Evolutionary conservation across 2,797 vertebrate species (phyloP).

Genomic region (Pogonophryne albipinna): DNA sequence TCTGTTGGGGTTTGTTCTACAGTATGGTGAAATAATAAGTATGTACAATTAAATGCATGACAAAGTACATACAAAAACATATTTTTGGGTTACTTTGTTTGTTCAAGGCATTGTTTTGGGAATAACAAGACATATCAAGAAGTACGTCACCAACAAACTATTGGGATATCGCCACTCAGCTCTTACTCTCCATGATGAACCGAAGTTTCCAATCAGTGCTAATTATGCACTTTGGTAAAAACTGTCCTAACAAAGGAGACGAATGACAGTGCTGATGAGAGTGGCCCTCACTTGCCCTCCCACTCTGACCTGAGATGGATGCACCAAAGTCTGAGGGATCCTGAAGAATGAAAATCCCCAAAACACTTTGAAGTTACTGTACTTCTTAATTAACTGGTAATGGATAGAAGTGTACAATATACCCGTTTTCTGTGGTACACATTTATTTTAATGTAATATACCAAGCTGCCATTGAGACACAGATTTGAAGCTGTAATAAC

Average conservation of each 20-base stretch:
- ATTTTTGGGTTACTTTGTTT: conserved; percentile 20
- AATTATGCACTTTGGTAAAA: conserved; percentile 63
- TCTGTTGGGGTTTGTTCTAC: conserved; percentile 1
- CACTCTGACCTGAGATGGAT: conserved; percentile 58
- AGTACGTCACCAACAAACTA: conserved; percentile 24
- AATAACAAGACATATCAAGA: conserved; percentile 32
- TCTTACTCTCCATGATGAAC: conserved; percentile 54
- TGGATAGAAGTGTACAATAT: conserved; percentile 7
- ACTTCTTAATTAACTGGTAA: conserved; percentile 18
- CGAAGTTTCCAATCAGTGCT: conserved; percentile 71
- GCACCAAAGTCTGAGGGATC: conserved; percentile 22
- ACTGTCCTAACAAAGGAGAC: conserved; percentile 80
- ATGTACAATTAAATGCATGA: conserved; percentile 30
- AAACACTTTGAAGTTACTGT: conserved; percentile 31
- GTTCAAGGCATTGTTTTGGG: conserved; percentile 15
- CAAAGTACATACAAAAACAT: conserved; percentile 25
- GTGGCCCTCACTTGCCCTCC: conserved; percentile 66
- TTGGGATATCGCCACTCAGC: conserved; percentile 37
- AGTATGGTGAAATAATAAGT: conserved; percentile 18
- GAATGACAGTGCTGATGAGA: conserved; percentile 73
- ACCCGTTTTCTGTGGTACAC: conserved; percentile 28
- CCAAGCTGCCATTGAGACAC: conserved; percentile 29
- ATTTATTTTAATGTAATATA: conserved; percentile 36
- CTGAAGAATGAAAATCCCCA: conserved; percentile 10
- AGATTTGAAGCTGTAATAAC: conserved; percentile 36